Conservation (phyloP, 2,113 vertebrate genomes). For the Montifringilla adamsi region DNA sequence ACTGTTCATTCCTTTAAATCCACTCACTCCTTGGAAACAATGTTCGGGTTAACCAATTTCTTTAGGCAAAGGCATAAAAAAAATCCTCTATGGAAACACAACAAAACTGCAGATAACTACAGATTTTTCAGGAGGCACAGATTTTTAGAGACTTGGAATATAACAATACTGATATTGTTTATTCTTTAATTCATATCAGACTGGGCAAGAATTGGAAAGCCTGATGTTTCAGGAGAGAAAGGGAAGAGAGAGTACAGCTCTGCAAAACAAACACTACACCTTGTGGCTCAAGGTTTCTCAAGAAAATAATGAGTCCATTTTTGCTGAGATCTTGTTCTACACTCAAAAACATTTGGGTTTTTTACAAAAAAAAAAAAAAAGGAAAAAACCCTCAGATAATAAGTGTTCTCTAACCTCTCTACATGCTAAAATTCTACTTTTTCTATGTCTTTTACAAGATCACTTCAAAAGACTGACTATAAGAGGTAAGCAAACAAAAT, state of each 20-base stretch:
- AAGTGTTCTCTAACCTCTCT: not conserved
- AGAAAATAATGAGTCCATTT: not conserved
- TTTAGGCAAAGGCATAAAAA: not conserved
- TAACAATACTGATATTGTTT: not conserved
- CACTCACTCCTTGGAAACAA: not conserved
- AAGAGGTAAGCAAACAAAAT: not conserved
- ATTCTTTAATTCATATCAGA: not conserved
- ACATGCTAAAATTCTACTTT: not conserved
- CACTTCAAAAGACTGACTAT: not conserved
- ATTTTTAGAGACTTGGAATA: not conserved
- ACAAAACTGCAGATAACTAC: not conserved
- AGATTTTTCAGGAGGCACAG: not conserved
- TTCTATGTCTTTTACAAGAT: not conserved
- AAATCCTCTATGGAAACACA: not conserved
- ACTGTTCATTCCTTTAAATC: not conserved
- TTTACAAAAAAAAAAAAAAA: not conserved
- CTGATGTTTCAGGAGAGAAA: not conserved
- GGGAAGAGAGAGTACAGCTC: not conserved
- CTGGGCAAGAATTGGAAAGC: not conserved
- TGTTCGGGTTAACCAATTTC: not conserved
- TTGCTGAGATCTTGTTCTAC: not conserved
- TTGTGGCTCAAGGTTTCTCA: not conserved
- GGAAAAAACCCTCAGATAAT: fast-evolving
- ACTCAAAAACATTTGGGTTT: not conserved
- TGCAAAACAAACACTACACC: not conserved